phyloP scores from a whole-genome alignment of 2,113 vertebrate species.

The Austrofundulus limnaeus region DNA sequence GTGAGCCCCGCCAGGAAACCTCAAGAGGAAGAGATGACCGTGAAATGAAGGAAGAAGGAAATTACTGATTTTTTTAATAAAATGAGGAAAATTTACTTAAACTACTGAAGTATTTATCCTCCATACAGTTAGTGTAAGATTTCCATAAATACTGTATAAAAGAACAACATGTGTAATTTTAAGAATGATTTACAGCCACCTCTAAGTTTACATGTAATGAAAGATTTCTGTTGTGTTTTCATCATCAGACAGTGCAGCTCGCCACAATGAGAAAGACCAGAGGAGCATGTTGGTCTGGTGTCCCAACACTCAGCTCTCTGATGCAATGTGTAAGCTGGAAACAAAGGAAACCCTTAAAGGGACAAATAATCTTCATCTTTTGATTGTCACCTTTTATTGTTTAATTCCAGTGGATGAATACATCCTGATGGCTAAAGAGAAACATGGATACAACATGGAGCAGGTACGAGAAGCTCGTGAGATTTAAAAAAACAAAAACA shows the following conservation, averaged over 20 bases:
- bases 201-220: too few relatives aligned
- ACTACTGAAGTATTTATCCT: too few relatives aligned
- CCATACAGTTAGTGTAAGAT: too few relatives aligned
- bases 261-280: conserved; percentile 84
- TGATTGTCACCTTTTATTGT: background rate
- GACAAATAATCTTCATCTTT: background rate
- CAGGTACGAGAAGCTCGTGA: conserved; percentile 79
- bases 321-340: conserved; percentile 85
- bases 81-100: too few relatives aligned
- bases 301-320: conserved; percentile 86
- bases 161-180: too few relatives aligned
- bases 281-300: conserved; percentile 94
- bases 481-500: too few relatives aligned
- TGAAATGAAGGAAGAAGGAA: background rate
- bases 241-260: conserved; percentile 78
- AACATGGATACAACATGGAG: conserved; percentile 98
- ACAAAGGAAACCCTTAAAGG: too few relatives aligned
- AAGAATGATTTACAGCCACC: too few relatives aligned
- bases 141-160: too few relatives aligned
- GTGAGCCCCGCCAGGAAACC: conserved; percentile 77
- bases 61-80: too few relatives aligned
- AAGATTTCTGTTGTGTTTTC: conserved; percentile 11
- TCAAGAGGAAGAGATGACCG: background rate
- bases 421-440: conserved; percentile 98
- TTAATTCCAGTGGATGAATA: conserved; percentile 93